Conservation (phyloP, 2,888 invertebrate species). For the Elmis aenea region DNA sequence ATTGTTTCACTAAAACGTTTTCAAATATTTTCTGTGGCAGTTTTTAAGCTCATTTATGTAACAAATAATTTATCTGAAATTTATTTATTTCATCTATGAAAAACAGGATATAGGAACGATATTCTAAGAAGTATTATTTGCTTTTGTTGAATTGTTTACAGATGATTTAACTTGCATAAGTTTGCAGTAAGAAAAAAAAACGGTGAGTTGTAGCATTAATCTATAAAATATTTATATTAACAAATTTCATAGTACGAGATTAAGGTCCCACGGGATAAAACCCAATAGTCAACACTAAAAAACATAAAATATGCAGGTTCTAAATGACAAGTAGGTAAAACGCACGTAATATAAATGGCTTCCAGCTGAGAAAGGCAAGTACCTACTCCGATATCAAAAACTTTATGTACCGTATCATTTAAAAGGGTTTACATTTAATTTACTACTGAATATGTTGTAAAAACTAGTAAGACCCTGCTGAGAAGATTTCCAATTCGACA, state of each 20-base stretch:
- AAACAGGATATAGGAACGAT: too few species aligned
- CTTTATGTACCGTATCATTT: slow-evolving; percentile 20
- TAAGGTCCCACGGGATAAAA: slow-evolving; percentile 17
- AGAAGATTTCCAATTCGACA: slow-evolving; percentile 17
- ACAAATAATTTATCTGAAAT: too few species aligned
- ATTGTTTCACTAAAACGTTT: too few species aligned
- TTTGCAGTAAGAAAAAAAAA: too few species aligned
- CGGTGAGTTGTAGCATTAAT: too few species aligned
- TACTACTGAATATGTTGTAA: slow-evolving; percentile 12
- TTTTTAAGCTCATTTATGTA: too few species aligned
- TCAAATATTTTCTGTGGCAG: too few species aligned
- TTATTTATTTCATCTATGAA: too few species aligned
- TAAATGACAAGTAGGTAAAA: slow-evolving; percentile 9
- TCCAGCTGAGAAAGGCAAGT: slow-evolving; percentile 19
- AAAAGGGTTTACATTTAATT: slow-evolving; percentile 18
- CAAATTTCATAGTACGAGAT: slow-evolving; percentile 17
- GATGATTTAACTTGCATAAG: too few species aligned
- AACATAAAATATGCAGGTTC: slow-evolving; percentile 18
- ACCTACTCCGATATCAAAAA: slow-evolving; percentile 15
- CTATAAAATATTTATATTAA: slow-evolving; percentile 14
- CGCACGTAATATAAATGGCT: slow-evolving; percentile 14
- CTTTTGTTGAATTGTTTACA: too few species aligned
- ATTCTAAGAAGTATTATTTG: too few species aligned
- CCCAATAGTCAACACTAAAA: slow-evolving; percentile 6
- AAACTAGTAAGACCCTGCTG: slow-evolving; percentile 12